Evolutionary conservation across 2,113 vertebrate species (phyloP), one percentile per base, ranked within the genome.

Genomic region (Lates calcarifer): DNA sequence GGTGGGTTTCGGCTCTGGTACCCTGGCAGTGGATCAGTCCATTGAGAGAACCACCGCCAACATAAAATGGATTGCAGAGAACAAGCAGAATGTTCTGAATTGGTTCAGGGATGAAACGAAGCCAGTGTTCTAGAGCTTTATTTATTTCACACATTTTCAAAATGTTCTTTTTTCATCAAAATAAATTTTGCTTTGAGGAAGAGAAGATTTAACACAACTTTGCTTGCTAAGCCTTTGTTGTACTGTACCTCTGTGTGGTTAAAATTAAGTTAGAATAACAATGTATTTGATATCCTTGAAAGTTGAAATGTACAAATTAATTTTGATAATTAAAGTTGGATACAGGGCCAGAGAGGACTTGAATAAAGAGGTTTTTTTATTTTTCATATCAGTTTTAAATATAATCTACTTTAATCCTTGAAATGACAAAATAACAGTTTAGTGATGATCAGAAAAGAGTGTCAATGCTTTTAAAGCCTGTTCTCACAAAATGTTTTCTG

Each of bases 21-120:
- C 96, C 0, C 90, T 97, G 70, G 96, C 97, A 0, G 87, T 99
- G 84, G 96, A 99, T 70, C 98, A 99, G 89, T 96, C 97, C 0
- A 95, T 99, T 84, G 97, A 99, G 92, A 95, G 87, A 77, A 98
- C 97, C 0, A 90, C 74, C 0, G 90, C 94, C 55, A 99, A 99
- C 93, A 98, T 98, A 11, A 93, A 95, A 18, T 99, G 98, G 98
- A 92, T 98, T 33, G 24, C 37, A 0, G 86, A 94, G 29, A 98
- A 98, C 94, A 87, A 83, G 85, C 0, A 33, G 0, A 0, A 0
- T 0, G 96, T 98, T 63, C 18, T 90, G 35, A 0, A 2, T 0
- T 99, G 98, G 98, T 97, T 99, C 51, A 0, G 0, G 0, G 17
- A 0, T 3, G 26, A 75, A 24, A 5, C 12, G 17, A 43, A 51